phyloP scores from a whole-genome alignment of 2,113 vertebrate genomes.

The Dipodomys ordii region DNA sequence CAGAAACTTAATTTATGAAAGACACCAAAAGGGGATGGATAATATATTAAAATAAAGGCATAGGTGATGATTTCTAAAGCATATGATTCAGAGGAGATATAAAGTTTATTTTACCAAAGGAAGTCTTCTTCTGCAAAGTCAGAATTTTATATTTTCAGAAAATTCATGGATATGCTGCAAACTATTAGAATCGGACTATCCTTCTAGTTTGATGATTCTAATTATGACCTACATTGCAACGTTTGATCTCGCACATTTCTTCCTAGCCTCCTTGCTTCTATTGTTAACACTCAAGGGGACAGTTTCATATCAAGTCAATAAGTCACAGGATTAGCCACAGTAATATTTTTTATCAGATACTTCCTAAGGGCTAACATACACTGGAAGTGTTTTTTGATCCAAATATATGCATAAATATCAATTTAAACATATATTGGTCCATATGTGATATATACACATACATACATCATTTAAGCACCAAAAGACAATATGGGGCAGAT shows the following conservation, averaged over 20 bases:
- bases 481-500: not conserved
- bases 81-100: not conserved
- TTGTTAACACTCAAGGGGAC: not conserved
- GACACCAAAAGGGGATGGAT: conserved; percentile 16
- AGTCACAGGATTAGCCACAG: not conserved
- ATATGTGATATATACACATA: not conserved
- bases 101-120: conserved; percentile 20
- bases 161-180: not conserved
- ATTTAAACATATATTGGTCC: not conserved
- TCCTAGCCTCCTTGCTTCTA: not conserved
- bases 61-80: conserved; percentile 35
- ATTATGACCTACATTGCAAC: not conserved
- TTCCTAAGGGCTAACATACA: not conserved
- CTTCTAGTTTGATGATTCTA: not conserved
- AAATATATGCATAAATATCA: not conserved
- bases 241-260: not conserved
- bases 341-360: not conserved
- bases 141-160: not conserved
- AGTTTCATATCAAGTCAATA: not conserved
- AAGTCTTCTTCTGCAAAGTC: not conserved
- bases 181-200: not conserved
- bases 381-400: not conserved
- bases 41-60: conserved; percentile 58
- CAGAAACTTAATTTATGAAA: conserved; percentile 70
- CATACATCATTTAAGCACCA: not conserved